Percentiles rank a stretch among this genome's conserved stretches.
Evolutionary conservation across 2,113 vertebrate species (phyloP).

Genomic region (Podocnemis expansa): DNA sequence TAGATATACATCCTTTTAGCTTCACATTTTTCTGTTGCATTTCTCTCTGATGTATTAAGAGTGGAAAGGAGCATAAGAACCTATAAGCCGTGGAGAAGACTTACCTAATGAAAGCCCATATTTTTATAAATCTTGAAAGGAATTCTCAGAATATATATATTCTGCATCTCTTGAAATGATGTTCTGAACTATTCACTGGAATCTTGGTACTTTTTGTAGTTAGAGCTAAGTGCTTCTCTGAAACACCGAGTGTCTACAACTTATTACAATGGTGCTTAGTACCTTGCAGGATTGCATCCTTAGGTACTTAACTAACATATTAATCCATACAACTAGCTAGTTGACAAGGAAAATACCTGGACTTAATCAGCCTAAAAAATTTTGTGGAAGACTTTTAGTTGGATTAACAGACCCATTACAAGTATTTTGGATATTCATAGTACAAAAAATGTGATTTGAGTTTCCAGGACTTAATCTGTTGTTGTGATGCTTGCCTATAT

Average conservation of each 20-base stretch:
- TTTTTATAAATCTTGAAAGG: background rate
- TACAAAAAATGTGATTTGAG: background rate
- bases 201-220: background rate
- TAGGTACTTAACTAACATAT: background rate
- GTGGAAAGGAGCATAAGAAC: background rate
- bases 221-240: background rate
- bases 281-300: background rate
- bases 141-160: background rate
- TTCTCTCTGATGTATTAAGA: background rate
- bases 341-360: background rate
- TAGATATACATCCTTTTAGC: background rate
- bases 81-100: background rate
- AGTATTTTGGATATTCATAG: background rate
- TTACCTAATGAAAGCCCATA: background rate
- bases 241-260: background rate
- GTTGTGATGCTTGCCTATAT: background rate
- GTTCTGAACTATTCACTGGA: background rate
- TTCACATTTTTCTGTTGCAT: background rate
- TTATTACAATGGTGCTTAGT: background rate
- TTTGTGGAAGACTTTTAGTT: background rate
- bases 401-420: background rate
- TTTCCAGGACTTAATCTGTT: background rate
- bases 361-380: conserved; percentile 3
- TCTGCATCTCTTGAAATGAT: background rate
- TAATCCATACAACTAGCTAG: background rate